A percentile compares a stretch with the other conserved stretches of the same genome.
Conservation (phyloP, 53 echinoderm and acorn worm genomes). For the Mesocentrotus franciscanus region DNA sequence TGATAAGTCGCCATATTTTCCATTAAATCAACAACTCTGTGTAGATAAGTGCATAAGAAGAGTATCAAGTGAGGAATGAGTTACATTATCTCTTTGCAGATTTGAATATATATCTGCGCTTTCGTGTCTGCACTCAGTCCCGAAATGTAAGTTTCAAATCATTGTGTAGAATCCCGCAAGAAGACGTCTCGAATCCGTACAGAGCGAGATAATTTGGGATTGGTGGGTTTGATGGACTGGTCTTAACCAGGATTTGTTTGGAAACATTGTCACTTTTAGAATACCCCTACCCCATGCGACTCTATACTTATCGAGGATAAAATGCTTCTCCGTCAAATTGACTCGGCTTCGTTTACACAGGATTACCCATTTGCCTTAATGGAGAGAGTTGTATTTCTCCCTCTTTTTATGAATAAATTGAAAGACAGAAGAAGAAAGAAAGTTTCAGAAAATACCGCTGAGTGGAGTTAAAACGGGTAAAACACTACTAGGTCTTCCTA, state of each 20-base stretch:
- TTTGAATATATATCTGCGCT: background rate
- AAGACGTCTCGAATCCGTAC: background rate
- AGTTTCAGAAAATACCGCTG: slow-evolving; percentile 16
- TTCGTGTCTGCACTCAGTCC: background rate
- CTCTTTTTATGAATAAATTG: background rate
- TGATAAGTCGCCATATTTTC: background rate
- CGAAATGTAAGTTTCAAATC: background rate
- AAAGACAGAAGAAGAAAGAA: background rate
- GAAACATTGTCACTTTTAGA: slow-evolving; percentile 20
- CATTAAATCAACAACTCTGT: background rate
- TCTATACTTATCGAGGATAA: background rate
- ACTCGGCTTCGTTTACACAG: slow-evolving; percentile 29
- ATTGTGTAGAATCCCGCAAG: background rate
- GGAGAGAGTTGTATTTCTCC: background rate
- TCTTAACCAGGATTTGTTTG: slow-evolving; percentile 33
- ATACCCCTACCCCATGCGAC: background rate
- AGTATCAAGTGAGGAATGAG: background rate
- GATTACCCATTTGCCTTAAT: background rate
- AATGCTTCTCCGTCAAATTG: slow-evolving; percentile 26
- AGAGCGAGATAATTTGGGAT: slow-evolving; percentile 1
- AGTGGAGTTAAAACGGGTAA: background rate
- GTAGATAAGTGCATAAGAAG: background rate
- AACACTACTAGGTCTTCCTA: background rate
- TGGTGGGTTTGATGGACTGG: background rate
- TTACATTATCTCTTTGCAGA: background rate